A percentile compares a stretch with the other conserved stretches of the same genome.
Evolutionary conservation across 2,888 invertebrate species (phyloP).

Genomic region (Zaprionus bogoriensis): DNA sequence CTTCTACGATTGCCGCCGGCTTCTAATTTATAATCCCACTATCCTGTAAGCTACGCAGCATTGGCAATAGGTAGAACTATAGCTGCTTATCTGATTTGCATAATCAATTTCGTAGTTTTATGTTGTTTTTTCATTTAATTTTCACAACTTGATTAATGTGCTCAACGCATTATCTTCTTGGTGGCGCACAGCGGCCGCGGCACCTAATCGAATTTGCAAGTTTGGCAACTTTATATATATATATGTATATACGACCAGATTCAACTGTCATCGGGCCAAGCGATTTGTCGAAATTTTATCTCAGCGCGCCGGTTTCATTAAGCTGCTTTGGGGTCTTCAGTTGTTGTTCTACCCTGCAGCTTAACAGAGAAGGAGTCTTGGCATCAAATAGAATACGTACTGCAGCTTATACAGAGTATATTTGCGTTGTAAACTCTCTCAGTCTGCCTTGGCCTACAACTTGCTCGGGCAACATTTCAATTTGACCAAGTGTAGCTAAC

Average conservation of each 20-base stretch:
- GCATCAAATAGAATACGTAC: not conserved
- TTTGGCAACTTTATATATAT: constrained; percentile 17
- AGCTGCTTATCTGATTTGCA: constrained; percentile 42
- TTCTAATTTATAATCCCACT: not conserved
- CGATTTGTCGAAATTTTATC: constrained; percentile 16
- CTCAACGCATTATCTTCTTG: constrained; percentile 36
- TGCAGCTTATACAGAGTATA: not conserved
- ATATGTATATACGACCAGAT: not conserved
- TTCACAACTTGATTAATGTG: constrained; percentile 39
- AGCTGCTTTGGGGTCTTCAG: constrained; percentile 7
- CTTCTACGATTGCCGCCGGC: not conserved
- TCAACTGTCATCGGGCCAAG: not conserved
- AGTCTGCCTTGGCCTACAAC: constrained; percentile 2
- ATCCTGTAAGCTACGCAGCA: constrained; percentile 4
- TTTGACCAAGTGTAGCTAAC: constrained; percentile 53
- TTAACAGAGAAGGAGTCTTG: not conserved
- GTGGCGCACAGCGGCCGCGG: constrained; percentile 20
- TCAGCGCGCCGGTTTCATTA: constrained; percentile 16
- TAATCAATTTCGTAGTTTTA: constrained; percentile 44
- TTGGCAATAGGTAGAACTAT: not conserved
- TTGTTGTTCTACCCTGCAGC: not conserved
- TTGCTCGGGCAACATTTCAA: constrained; percentile 61
- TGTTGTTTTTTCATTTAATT: not conserved
- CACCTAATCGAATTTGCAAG: constrained; percentile 32
- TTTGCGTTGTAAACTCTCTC: not conserved